These are phyloP conservation scores for Montipora sp. DNA, from an alignment of 64 coral and sea anemone species.

Conservation along the genomic window DNA sequence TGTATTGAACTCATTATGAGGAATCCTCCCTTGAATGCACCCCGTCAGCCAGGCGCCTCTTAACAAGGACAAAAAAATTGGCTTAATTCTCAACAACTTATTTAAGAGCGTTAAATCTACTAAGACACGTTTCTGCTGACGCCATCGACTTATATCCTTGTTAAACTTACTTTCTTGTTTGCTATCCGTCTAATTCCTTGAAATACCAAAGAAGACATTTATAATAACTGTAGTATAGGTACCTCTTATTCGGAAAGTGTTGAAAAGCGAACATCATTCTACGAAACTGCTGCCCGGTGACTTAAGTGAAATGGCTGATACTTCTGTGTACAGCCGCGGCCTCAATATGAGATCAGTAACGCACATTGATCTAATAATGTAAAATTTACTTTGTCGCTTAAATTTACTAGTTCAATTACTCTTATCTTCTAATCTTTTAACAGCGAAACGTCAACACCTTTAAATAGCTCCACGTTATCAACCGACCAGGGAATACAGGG, in stretches of 20 bases:
- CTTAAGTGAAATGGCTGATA: not conserved
- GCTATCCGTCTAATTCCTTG: not conserved
- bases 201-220: not conserved
- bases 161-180: slow-evolving; percentile 19
- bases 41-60: slow-evolving; percentile 38
- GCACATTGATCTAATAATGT: slow-evolving; percentile 12
- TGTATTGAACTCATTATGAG: slow-evolving; percentile 65
- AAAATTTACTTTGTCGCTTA: slow-evolving; percentile 41
- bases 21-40: slow-evolving; percentile 48
- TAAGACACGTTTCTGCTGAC: slow-evolving; percentile 20
- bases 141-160: slow-evolving; percentile 28
- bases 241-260: not conserved
- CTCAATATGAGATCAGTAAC: not conserved
- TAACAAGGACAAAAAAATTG: slow-evolving; percentile 38
- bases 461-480: slow-evolving; percentile 38
- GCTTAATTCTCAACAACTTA: slow-evolving; percentile 47
- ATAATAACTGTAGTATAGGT: not conserved
- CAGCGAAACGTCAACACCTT: slow-evolving; percentile 23
- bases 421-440: slow-evolving; percentile 45
- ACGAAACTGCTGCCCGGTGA: not conserved
- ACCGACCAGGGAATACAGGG: not conserved
- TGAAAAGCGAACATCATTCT: not conserved
- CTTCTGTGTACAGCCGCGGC: not conserved
- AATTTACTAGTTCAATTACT: slow-evolving; percentile 38
- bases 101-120: slow-evolving; percentile 34